Evolutionary conservation across 2,797 vertebrate genomes (phyloP).

Genomic region (Phyllotis vaccarum): DNA sequence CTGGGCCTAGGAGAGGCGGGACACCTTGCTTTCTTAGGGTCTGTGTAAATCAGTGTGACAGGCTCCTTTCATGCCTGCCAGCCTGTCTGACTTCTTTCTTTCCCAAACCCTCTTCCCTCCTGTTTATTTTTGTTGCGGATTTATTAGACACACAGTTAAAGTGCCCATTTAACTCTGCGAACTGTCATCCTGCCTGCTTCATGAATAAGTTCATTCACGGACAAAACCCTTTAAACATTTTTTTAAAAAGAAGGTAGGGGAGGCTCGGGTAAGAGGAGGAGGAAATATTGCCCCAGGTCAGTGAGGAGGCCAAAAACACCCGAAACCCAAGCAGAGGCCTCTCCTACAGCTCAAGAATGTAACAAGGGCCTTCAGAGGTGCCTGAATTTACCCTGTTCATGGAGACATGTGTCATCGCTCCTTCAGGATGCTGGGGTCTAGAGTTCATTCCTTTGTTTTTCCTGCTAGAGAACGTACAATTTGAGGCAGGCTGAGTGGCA

Average conservation of each 20-base stretch:
- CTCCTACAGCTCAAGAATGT: slow-evolving; percentile 80
- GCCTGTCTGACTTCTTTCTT: slow-evolving; percentile 53
- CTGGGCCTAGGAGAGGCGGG: not conserved
- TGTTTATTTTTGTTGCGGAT: slow-evolving; percentile 88
- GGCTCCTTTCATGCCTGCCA: slow-evolving; percentile 71
- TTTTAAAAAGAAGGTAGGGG: slow-evolving; percentile 67
- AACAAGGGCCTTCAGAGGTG: slow-evolving; percentile 68
- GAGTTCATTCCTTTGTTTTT: slow-evolving; percentile 80
- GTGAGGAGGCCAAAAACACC: slow-evolving; percentile 86
- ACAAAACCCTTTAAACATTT: slow-evolving; percentile 85
- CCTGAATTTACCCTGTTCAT: slow-evolving; percentile 74
- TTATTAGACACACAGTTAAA: slow-evolving; percentile 86
- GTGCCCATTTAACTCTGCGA: slow-evolving; percentile 84
- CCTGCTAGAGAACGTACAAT: slow-evolving; percentile 71
- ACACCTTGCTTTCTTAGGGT: not conserved
- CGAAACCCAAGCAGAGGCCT: slow-evolving; percentile 78
- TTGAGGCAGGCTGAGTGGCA: slow-evolving; percentile 73
- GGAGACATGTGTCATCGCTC: slow-evolving; percentile 75
- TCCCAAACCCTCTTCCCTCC: slow-evolving; percentile 66
- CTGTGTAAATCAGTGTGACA: slow-evolving; percentile 58
- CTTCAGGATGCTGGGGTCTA: slow-evolving; percentile 64
- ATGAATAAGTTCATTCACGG: slow-evolving; percentile 89
- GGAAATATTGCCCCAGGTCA: slow-evolving; percentile 84
- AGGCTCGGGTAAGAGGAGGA: slow-evolving; percentile 7
- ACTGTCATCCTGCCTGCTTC: slow-evolving; percentile 84